Evolutionary conservation across 1,140 invertebrate species (phyloP).

Genomic region (Stegodyphus dumicola): DNA sequence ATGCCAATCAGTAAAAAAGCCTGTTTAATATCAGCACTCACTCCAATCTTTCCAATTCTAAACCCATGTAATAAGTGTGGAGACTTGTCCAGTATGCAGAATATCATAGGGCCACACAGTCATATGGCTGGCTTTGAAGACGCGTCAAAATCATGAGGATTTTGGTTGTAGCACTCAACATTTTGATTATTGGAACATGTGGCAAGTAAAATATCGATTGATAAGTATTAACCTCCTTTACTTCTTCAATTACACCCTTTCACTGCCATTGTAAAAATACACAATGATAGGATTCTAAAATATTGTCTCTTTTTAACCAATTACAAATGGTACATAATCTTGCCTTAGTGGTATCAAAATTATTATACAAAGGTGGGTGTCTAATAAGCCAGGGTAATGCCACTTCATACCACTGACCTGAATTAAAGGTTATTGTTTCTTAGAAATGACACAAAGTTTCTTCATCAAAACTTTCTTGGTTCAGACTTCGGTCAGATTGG

Average conservation of each 20-base stretch:
- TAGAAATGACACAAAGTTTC: not conserved
- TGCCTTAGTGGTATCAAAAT: constrained; percentile 7
- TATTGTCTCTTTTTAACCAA: not conserved
- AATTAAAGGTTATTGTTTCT: not conserved
- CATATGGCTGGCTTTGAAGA: not conserved
- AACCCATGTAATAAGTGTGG: not conserved
- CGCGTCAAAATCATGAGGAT: not conserved
- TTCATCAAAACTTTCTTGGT: not conserved
- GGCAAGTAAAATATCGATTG: not conserved
- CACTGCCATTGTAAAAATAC: not conserved
- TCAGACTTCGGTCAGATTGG: not conserved
- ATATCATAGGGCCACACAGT: not conserved
- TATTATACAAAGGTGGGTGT: constrained; percentile 16
- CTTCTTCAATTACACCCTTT: not conserved
- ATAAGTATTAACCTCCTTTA: not conserved
- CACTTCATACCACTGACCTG: constrained; percentile 8
- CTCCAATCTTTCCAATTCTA: not conserved
- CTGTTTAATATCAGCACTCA: not conserved
- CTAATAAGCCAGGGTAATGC: not conserved
- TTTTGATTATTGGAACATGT: not conserved
- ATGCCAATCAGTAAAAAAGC: not conserved
- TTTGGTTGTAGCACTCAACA: not conserved
- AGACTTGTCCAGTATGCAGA: not conserved
- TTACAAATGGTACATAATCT: constrained; percentile 4
- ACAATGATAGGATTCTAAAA: not conserved